Evolutionary conservation across 2,113 vertebrate genomes (phyloP).

Genomic region (Anser cygnoides): DNA sequence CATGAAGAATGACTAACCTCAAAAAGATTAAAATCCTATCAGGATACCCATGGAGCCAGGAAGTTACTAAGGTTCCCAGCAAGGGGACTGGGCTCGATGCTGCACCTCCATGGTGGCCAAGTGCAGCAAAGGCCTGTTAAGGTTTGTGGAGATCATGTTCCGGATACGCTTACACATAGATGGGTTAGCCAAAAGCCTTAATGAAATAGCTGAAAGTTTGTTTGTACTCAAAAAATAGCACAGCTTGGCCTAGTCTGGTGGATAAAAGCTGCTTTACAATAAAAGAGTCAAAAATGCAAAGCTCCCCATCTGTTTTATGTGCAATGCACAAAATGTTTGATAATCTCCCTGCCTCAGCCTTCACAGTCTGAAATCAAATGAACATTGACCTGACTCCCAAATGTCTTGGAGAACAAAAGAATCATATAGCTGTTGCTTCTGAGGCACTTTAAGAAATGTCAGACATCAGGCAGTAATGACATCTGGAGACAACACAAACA

Average conservation of each 20-base stretch:
- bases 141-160: neutral
- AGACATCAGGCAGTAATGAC: conserved; percentile 10
- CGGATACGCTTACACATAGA: neutral
- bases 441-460: neutral
- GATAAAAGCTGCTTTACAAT: neutral
- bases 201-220: neutral
- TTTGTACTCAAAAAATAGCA: neutral
- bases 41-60: neutral
- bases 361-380: neutral
- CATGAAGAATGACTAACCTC: neutral
- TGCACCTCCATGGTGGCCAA: neutral
- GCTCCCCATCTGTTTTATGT: neutral
- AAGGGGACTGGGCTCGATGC: neutral
- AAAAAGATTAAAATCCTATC: neutral
- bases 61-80: neutral
- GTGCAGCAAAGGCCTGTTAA: neutral
- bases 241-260: neutral
- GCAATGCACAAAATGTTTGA: neutral
- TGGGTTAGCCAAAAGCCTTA: neutral
- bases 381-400: neutral
- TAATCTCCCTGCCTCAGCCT: neutral
- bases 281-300: neutral
- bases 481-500: conserved; percentile 2
- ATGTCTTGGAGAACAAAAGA: neutral
- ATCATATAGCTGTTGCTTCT: neutral